Evolutionary conservation across 2,888 invertebrate genomes (phyloP).

Genomic region (Drosophila antonietae): DNA sequence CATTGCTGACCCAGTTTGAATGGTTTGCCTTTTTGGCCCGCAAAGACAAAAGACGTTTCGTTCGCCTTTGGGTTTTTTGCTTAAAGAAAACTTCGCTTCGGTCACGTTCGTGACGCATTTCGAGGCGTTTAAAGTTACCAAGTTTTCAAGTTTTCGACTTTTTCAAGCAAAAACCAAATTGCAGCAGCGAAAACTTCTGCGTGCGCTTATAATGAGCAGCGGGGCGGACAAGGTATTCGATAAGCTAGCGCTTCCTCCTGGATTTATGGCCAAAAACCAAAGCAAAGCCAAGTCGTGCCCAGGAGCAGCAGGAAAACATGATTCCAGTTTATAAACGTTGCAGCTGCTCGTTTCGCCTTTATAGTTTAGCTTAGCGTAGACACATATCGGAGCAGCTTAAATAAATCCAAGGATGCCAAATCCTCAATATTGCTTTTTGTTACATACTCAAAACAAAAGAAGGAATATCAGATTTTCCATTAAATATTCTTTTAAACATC

Average conservation of each 20-base stretch:
- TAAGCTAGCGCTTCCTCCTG: slow-evolving; percentile 37
- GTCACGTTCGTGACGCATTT: slow-evolving; percentile 59
- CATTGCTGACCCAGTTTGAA: slow-evolving; percentile 64
- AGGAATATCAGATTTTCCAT: not conserved
- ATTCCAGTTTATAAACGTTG: slow-evolving; percentile 32
- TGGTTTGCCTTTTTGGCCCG: slow-evolving; percentile 41
- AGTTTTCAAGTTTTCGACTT: slow-evolving; percentile 38
- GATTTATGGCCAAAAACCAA: slow-evolving; percentile 36
- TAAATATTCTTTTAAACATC: not conserved
- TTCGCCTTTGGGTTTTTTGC: slow-evolving; percentile 17
- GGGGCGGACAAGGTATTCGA: slow-evolving; percentile 10
- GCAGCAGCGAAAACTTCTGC: slow-evolving; percentile 41
- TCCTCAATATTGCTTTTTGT: not conserved
- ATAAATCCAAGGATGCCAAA: slow-evolving; percentile 1
- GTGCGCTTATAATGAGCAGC: slow-evolving; percentile 33
- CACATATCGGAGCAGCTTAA: slow-evolving; percentile 18
- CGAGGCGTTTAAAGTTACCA: slow-evolving; percentile 41
- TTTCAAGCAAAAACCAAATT: slow-evolving; percentile 44
- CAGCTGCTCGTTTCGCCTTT: slow-evolving; percentile 26
- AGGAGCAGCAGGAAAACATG: slow-evolving; percentile 31
- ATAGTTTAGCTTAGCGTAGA: slow-evolving; percentile 9
- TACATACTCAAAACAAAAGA: no score
- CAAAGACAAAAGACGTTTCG: slow-evolving; percentile 34
- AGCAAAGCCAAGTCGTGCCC: slow-evolving; percentile 3
- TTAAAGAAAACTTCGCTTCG: slow-evolving; percentile 47